Conservation (phyloP, 2,113 vertebrate genomes). For the Thunnus thynnus region DNA sequence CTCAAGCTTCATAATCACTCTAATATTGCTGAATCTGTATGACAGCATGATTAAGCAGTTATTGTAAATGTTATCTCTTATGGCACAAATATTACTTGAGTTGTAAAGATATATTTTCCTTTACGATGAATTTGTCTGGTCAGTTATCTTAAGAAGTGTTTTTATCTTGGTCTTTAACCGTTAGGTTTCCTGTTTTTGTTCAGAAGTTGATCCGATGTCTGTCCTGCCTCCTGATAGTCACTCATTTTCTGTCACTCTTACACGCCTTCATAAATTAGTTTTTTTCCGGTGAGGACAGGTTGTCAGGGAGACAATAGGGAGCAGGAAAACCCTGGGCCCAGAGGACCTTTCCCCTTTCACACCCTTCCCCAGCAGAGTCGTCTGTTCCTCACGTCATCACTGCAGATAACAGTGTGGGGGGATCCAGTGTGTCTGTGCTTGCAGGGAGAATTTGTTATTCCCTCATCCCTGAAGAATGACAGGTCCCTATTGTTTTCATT, state of each 20-base stretch:
- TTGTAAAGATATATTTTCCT: slow-evolving; percentile 31
- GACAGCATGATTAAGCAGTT: not conserved
- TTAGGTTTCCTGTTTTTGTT: slow-evolving; percentile 82
- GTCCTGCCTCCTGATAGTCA: slow-evolving; percentile 44
- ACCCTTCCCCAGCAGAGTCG: slow-evolving; percentile 63
- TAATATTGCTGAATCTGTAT: not conserved
- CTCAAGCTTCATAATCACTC: not conserved
- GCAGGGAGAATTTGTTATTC: slow-evolving; percentile 82
- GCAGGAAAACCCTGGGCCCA: slow-evolving; percentile 80
- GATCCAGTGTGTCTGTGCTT: slow-evolving; percentile 54
- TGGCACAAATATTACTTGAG: slow-evolving; percentile 8
- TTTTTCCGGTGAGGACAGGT: slow-evolving; percentile 73
- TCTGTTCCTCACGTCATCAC: slow-evolving; percentile 74
- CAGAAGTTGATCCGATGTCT: slow-evolving; percentile 38
- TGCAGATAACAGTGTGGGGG: slow-evolving; percentile 51
- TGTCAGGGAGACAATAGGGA: slow-evolving; percentile 81
- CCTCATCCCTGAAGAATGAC: slow-evolving; percentile 76
- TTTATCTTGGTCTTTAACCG: slow-evolving; percentile 42
- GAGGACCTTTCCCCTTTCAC: slow-evolving; percentile 78
- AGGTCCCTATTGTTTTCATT: slow-evolving; percentile 83
- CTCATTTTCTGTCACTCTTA: slow-evolving; percentile 66
- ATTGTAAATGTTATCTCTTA: slow-evolving; percentile 12
- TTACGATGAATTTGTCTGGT: slow-evolving; percentile 26
- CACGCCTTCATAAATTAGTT: slow-evolving; percentile 73
- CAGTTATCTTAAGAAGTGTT: slow-evolving; percentile 59